Evolutionary conservation across 1,140 invertebrate genomes (phyloP).

Genomic region (Steinernema feltiae): DNA sequence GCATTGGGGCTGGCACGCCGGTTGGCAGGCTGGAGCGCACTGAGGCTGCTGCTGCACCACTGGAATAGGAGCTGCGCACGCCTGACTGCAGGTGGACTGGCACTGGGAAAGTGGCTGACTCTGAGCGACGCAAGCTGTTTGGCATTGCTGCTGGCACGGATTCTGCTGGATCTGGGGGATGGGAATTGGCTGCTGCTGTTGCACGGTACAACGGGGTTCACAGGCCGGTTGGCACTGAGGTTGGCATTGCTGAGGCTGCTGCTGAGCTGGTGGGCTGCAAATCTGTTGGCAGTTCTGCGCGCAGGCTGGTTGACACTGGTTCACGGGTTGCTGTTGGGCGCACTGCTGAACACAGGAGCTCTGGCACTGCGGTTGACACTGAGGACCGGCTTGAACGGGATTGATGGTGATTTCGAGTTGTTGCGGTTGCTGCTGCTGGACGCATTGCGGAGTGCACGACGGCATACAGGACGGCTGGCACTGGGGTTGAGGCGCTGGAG

Average conservation of each 20-base stretch:
- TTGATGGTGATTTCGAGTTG: constrained; percentile 2
- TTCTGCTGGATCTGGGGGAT: constrained; percentile 19
- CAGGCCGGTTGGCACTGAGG: constrained; percentile 30
- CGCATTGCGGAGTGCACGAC: not conserved
- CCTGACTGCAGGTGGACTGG: constrained; percentile 20
- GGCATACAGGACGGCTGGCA: constrained; percentile 20
- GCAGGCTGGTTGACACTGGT: not conserved
- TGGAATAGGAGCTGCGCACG: constrained; percentile 10
- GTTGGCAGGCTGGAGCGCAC: not conserved
- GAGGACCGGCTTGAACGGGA: not conserved
- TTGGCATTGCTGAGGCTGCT: not conserved
- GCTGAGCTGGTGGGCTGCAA: not conserved
- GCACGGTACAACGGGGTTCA: constrained; percentile 17
- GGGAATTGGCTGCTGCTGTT: constrained; percentile 3
- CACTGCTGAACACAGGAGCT: not conserved
- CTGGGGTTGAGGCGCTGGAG: constrained; percentile 14
- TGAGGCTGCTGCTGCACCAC: constrained; percentile 17
- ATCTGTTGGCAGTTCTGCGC: not conserved
- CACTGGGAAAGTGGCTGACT: constrained; percentile 18
- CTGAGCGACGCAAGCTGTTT: not conserved
- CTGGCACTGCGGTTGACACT: not conserved
- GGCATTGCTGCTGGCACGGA: constrained; percentile 26
- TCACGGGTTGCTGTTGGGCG: not conserved
- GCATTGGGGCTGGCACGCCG: not conserved
- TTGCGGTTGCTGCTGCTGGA: constrained; percentile 10